phyloP scores from a whole-genome alignment of 2,797 vertebrate species.

The Tadarida brasiliensis region DNA sequence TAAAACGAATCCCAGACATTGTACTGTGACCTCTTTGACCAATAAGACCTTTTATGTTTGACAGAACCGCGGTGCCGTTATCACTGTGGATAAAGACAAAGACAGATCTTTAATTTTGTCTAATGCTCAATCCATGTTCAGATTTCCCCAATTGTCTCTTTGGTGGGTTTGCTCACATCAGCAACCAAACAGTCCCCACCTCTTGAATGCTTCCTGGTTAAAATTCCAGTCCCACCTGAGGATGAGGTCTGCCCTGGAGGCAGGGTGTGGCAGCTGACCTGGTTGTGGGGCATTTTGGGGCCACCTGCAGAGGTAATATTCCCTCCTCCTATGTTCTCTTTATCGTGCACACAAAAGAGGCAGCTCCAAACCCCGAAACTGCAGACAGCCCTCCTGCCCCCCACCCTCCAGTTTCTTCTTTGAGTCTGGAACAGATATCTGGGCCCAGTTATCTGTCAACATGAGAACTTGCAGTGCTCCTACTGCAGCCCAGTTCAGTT shows the following conservation, averaged over 20 bases:
- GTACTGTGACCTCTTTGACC: too few species aligned
- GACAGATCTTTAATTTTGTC: neutral
- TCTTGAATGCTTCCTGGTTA: too few species aligned
- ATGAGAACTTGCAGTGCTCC: too few species aligned
- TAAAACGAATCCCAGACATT: too few species aligned
- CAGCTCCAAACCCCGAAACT: neutral
- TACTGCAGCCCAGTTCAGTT: too few species aligned
- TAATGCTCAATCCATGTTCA: neutral
- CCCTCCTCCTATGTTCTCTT: neutral
- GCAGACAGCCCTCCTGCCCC: too few species aligned
- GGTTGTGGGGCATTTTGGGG: neutral
- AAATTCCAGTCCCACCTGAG: neutral
- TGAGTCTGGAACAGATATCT: too few species aligned
- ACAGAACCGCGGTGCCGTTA: too few species aligned
- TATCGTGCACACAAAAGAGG: neutral
- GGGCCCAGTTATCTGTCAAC: too few species aligned
- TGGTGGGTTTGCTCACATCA: conserved; percentile 2
- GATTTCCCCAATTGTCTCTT: neutral
- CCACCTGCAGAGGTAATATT: neutral
- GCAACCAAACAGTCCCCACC: too few species aligned
- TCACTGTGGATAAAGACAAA: neutral
- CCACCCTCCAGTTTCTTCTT: too few species aligned
- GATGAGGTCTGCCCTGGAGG: neutral
- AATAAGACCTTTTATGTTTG: too few species aligned
- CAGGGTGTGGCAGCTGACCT: neutral